Base-by-base conservation (phyloP, 2,797 vertebrate species). In the Arrhamphus sclerolepis region DNA sequence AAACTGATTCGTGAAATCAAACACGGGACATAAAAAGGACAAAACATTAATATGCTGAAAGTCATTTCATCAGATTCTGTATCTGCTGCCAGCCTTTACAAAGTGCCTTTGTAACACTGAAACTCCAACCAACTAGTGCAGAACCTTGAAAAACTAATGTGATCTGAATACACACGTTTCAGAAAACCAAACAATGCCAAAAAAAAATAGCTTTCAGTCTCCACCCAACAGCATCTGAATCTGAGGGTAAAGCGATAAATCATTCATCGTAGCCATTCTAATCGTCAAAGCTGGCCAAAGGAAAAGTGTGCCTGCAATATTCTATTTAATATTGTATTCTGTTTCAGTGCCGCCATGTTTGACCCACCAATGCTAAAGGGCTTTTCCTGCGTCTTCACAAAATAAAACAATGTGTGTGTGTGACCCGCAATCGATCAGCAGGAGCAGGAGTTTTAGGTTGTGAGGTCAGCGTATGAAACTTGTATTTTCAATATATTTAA, bases 1-100 rank as follows among this genome's bases (percentile, higher is more conserved):
- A 78, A 77, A 77, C 24, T 62, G 63, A 82, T 70, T 73, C 67
- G 49, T 61, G 54, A 72, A 79, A 80, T 78, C 70, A 73, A 80
- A 75, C 75, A 54, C 16, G 24, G 48, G 61, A 77, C 60, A 66
- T 57, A 61, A 72, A 54, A 78, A 70, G 55, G 60, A 55, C 41
- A 46, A 65, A 71, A 75, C 44, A 59, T 46, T 24, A 64, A 68
- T 19, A 56, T 46, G 40, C 47, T 38, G 44, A 62, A 65, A 57
- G 62, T 49, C 46, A 48, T 66, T 79, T 77, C 42, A 72, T 72
- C 55, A 54, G 34, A 49, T 56, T 54, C 41, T 40, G 11, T 40
- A 52, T 56, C 53, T 31, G 7, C 52, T 49, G 59, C 20, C 26
- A 47, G 42, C 38, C 0, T 22, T 44, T 54, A 39, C 56, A 42